Percentiles rank a stretch among this genome's conserved stretches.
These are phyloP conservation scores for Drosophila tsacasi DNA, from an alignment of 1,140 invertebrate species.

Conservation along the genomic window DNA sequence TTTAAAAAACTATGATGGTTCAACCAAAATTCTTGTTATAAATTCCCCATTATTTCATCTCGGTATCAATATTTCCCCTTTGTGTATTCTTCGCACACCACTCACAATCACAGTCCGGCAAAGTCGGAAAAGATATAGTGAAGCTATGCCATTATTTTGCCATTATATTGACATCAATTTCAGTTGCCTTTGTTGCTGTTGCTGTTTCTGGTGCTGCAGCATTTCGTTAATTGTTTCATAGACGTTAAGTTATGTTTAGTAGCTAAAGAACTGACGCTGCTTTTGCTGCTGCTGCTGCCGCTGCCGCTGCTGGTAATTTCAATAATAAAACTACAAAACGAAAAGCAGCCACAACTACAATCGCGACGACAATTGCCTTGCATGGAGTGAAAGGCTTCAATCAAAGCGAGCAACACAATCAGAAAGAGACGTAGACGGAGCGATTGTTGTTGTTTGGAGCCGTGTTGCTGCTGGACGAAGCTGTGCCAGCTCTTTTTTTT, in stretches of 20 bases:
- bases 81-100: slow-evolving; percentile 21
- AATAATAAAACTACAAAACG: slow-evolving; percentile 82
- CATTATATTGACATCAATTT: slow-evolving; percentile 83
- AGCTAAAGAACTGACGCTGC: slow-evolving; percentile 72
- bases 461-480: slow-evolving; percentile 67
- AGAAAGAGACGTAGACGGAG: slow-evolving; percentile 75
- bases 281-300: slow-evolving; percentile 26
- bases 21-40: rapidly evolving
- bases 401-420: slow-evolving; percentile 82
- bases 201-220: slow-evolving; percentile 44
- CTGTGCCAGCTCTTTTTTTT: slow-evolving; percentile 62
- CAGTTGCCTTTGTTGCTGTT: slow-evolving; percentile 45
- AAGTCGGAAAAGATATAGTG: slow-evolving; percentile 37
- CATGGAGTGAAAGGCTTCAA: slow-evolving; percentile 85
- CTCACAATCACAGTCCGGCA: slow-evolving; percentile 22
- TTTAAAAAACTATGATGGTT: no score
- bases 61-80: neutral
- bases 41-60: no score
- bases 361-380: slow-evolving; percentile 82
- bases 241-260: slow-evolving; percentile 82
- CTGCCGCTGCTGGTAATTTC: slow-evolving; percentile 75
- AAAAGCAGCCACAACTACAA: slow-evolving; percentile 65
- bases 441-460: slow-evolving; percentile 63
- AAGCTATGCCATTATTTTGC: slow-evolving; percentile 79
- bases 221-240: slow-evolving; percentile 83